Base-by-base conservation (phyloP, 1,140 invertebrate species). In the Anastatus disparis region DNA sequence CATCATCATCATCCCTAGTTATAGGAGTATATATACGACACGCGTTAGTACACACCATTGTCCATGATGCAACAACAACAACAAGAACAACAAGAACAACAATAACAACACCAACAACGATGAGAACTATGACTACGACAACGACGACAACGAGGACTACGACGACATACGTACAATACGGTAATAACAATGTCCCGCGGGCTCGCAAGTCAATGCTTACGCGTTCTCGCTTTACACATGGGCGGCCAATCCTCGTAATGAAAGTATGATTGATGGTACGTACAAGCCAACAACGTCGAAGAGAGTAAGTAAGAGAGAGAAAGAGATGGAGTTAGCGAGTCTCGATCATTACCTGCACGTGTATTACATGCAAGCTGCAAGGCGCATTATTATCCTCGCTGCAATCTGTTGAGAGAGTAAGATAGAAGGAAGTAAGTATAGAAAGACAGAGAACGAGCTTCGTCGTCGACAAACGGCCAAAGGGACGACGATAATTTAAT, bases 251-350 rank as follows among this genome's bases (percentile, higher is more conserved):
- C 77, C 78, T 79, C 78, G 82, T 85, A 85, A 85, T 85, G 84
- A 84, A 86, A 85, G 83, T 85, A 81, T 85, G 85, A 86, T 85
- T 84, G 83, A 86, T 86, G 83, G 82, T 77, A 72, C 74, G n/a
- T n/a, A n/a, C n/a, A n/a, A 72, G 71, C 71, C 76, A n/a, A n/a
- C n/a, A n/a, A n/a, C n/a, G n/a, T n/a, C n/a, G n/a, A n/a, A n/a
- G n/a, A n/a, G n/a, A n/a, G n/a, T n/a, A n/a, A n/a, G n/a, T n/a
- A n/a, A n/a, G n/a, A n/a, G n/a, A n/a, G n/a, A n/a, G n/a, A n/a
- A n/a, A n/a, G n/a, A n/a, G n/a, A n/a, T n/a, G 56, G 67, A 61
- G 46, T n/a, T n/a, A 56, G 72, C 76, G 76, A 63, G 74, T 75
- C 44, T 22, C 29, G 17, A 80, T 85, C 83, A 83, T 84, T 82